Percentiles rank a stretch among this genome's conserved stretches.
Evolutionary conservation across 2,113 vertebrate species (phyloP).

Genomic region (Tachysurus fulvidraco): DNA sequence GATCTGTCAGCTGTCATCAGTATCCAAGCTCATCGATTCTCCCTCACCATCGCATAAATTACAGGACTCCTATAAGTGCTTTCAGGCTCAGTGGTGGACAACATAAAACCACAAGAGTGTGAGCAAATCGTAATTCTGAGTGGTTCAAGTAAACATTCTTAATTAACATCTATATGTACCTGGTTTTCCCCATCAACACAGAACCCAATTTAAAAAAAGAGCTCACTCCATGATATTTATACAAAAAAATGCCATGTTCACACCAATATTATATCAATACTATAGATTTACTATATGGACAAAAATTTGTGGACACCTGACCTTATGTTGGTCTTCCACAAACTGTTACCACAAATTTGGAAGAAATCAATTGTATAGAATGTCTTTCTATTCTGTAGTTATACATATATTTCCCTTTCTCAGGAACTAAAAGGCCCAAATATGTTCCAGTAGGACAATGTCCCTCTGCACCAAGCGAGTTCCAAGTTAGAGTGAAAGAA

Average conservation of each 20-base stretch:
- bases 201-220: neutral
- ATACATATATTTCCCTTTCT: neutral
- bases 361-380: neutral
- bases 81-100: conserved; percentile 47
- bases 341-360: neutral
- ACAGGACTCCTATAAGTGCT: conserved; percentile 39
- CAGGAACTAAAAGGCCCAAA: neutral
- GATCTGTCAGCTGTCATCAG: conserved; percentile 48
- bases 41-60: conserved; percentile 37
- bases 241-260: neutral
- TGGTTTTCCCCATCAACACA: neutral
- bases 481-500: no score
- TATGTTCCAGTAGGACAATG: neutral
- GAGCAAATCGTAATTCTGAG: conserved; percentile 39
- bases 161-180: conserved; percentile 22
- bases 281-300: no score
- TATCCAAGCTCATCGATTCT: conserved; percentile 45
- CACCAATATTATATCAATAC: neutral
- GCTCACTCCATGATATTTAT: neutral
- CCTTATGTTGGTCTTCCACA: neutral
- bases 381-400: neutral
- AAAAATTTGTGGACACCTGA: neutral
- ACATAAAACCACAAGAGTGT: conserved; percentile 38
- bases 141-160: conserved; percentile 1
- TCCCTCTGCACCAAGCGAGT: neutral